Evolutionary conservation across 2,888 invertebrate genomes (phyloP).

Genomic region (Polydrusus pterygomalis): DNA sequence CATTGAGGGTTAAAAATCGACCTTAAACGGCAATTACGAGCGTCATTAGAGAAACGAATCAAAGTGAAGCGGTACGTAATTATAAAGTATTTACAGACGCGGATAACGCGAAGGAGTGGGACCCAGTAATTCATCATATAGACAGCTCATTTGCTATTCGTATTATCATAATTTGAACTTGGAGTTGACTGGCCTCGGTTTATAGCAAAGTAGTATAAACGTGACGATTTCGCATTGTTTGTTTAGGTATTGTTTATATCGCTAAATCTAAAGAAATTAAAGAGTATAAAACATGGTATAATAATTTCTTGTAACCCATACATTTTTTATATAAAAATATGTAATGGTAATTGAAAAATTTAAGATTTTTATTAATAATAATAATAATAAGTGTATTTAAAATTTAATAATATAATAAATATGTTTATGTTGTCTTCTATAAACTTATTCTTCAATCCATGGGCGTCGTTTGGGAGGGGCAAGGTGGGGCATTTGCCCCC

Average conservation of each 20-base stretch:
- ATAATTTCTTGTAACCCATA: too few species aligned
- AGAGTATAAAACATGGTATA: too few species aligned
- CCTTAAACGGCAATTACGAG: conserved; percentile 68
- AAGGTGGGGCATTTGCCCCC: too few species aligned
- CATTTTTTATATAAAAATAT: too few species aligned
- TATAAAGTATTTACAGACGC: conserved; percentile 72
- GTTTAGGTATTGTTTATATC: not conserved
- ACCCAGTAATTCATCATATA: conserved; percentile 71
- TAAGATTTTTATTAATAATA: too few species aligned
- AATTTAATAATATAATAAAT: too few species aligned
- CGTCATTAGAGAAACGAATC: conserved; percentile 70
- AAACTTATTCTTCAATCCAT: too few species aligned
- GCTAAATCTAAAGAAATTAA: too few species aligned
- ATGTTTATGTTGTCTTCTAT: too few species aligned
- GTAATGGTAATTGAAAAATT: too few species aligned
- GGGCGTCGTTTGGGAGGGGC: too few species aligned
- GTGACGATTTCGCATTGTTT: conserved; percentile 11
- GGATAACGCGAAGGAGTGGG: conserved; percentile 69
- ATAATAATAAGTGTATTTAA: too few species aligned
- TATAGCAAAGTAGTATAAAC: conserved; percentile 8
- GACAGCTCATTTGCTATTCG: conserved; percentile 72
- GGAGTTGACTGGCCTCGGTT: conserved; percentile 65
- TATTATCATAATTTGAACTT: conserved; percentile 70
- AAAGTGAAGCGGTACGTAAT: conserved; percentile 72
- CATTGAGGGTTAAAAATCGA: conserved; percentile 53